Percentiles rank a stretch among this genome's conserved stretches.
phyloP scores from a whole-genome alignment of 2,888 invertebrate genomes.

The Baronia brevicornis region DNA sequence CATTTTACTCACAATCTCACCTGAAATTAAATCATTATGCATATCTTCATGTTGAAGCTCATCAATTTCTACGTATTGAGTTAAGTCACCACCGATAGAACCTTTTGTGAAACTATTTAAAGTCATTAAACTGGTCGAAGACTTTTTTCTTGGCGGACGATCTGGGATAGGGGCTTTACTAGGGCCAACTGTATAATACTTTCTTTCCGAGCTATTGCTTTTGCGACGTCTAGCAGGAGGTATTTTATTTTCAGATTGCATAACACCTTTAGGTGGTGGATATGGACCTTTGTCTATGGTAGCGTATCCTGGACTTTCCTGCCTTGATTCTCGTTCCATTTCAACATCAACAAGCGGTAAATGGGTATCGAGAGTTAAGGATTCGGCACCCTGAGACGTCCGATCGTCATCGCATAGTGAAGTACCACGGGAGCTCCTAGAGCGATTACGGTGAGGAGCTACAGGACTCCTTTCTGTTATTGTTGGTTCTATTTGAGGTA shows the following conservation, averaged over 20 bases:
- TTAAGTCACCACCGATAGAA: conserved; percentile 57
- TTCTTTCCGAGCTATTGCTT: conserved; percentile 70
- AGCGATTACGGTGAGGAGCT: conserved; percentile 75
- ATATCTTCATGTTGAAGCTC: conserved; percentile 74
- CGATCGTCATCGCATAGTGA: conserved; percentile 81
- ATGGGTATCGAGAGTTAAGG: conserved; percentile 72
- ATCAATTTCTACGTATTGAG: conserved; percentile 78
- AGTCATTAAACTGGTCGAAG: conserved; percentile 70
- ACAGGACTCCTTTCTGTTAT: conserved; percentile 75
- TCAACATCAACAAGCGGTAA: conserved; percentile 45
- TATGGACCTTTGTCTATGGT: conserved; percentile 83
- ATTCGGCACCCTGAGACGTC: conserved; percentile 82
- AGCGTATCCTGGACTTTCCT: conserved; percentile 81
- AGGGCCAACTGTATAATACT: conserved; percentile 81
- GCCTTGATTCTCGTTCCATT: conserved; percentile 53
- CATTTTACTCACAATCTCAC: conserved; percentile 87
- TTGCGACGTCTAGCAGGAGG: conserved; percentile 60
- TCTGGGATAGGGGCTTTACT: conserved; percentile 71
- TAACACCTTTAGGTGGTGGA: conserved; percentile 75
- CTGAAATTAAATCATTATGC: conserved; percentile 81
- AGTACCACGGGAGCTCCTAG: conserved; percentile 68
- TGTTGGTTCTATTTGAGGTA: conserved; percentile 71
- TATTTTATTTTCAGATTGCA: conserved; percentile 73
- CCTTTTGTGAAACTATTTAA: conserved; percentile 68
- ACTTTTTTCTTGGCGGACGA: conserved; percentile 78